Percentiles rank a stretch among this genome's conserved stretches.
Evolutionary conservation across 2,797 vertebrate species (phyloP).

Genomic region (Megalops cyprinoides): DNA sequence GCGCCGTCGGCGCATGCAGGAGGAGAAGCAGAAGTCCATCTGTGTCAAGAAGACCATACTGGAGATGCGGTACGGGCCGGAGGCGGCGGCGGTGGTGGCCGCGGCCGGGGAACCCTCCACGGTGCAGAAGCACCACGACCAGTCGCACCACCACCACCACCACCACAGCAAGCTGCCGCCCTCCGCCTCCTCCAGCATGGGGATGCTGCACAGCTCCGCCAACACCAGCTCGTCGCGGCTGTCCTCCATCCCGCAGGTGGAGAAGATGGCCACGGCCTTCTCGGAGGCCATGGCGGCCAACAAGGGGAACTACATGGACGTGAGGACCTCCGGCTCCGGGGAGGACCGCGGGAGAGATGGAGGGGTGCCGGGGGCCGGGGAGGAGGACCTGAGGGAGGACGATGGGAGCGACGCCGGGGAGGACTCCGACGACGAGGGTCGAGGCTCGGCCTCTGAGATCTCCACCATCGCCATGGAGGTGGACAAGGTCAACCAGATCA

Average conservation of each 20-base stretch:
- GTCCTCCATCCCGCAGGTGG: constrained; percentile 92
- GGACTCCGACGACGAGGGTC: constrained; percentile 90
- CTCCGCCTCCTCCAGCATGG: constrained; percentile 76
- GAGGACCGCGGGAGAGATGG: constrained; percentile 76
- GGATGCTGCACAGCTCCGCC: constrained; percentile 74
- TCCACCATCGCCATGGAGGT: constrained; percentile 99
- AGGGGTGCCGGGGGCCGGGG: constrained; percentile 63
- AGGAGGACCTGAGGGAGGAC: constrained; percentile 69
- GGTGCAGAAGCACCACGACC: constrained; percentile 91
- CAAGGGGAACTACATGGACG: constrained; percentile 96
- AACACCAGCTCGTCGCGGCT: constrained; percentile 85
- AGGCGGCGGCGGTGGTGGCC: constrained; percentile 85
- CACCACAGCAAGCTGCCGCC: constrained; percentile 76
- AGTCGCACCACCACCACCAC: constrained; percentile 79
- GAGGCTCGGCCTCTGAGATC: constrained; percentile 95
- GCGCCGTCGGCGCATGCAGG: constrained; percentile 87
- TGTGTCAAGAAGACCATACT: constrained; percentile 98
- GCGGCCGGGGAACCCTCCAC: constrained; percentile 72
- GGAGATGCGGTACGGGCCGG: constrained; percentile 97
- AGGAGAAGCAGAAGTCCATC: constrained; percentile 94
- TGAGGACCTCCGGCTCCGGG: constrained; percentile 80
- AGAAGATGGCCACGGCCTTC: constrained; percentile 87
- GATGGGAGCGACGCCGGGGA: constrained; percentile 78
- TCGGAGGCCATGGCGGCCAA: constrained; percentile 81
- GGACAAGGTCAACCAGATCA: constrained; percentile 99